Percentiles rank a stretch among this genome's conserved stretches.
These are phyloP conservation scores for Cheilosia soror DNA, from an alignment of 2,888 invertebrate species.

Conservation along the genomic window DNA sequence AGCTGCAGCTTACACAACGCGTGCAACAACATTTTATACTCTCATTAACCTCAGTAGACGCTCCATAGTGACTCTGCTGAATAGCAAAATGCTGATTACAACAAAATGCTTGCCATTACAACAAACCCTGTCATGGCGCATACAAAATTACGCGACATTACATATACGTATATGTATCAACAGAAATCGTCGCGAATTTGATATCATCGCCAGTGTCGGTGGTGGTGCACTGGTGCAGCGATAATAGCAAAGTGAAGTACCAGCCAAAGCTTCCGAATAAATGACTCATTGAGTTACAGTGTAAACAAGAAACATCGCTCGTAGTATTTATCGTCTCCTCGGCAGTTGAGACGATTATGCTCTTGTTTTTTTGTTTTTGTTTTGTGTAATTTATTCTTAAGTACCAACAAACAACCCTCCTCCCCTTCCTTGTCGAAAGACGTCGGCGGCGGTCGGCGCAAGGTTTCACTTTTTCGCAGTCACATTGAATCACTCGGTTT, in stretches of 20 bases:
- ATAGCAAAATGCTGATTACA: conserved; percentile 64
- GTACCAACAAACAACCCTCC: conserved; percentile 23
- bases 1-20: conserved; percentile 57
- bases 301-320: conserved; percentile 65
- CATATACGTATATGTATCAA: conserved; percentile 35
- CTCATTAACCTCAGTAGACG: conserved; percentile 47
- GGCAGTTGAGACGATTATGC: conserved; percentile 63
- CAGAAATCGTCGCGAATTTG: conserved; percentile 58
- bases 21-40: conserved; percentile 56
- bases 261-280: conserved; percentile 67
- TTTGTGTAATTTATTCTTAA: conserved; percentile 45
- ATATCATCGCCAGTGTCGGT: conserved; percentile 43
- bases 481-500: conserved; percentile 22
- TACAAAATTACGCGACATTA: conserved; percentile 14
- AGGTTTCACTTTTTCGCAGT: conserved; percentile 29
- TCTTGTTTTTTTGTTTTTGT: conserved; percentile 34
- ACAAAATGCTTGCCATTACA: conserved; percentile 48
- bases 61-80: conserved; percentile 15
- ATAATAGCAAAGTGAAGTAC: conserved; percentile 50
- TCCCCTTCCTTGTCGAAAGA: background rate
- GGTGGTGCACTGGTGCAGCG: conserved; percentile 16
- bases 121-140: conserved; percentile 1
- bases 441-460: background rate
- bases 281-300: conserved; percentile 68
- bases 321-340: conserved; percentile 53